These are phyloP conservation scores for Dasyornis broadbenti DNA, from an alignment of 2,113 vertebrate genomes.

Conservation along the genomic window DNA sequence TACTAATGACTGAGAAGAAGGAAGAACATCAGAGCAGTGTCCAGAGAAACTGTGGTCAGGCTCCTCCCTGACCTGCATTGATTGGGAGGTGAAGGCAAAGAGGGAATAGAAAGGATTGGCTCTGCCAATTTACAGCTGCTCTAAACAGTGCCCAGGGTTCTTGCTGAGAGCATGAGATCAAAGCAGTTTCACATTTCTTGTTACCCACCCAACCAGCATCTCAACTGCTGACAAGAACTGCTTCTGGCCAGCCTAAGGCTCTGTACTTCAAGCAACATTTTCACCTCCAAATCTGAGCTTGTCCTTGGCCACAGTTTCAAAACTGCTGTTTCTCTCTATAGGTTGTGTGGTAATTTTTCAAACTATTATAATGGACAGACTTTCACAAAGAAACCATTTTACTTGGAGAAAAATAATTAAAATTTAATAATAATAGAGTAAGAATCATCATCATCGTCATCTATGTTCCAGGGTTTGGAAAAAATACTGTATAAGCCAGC, in stretches of 20 bases:
- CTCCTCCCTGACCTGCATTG: not conserved
- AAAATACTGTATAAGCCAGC: not conserved
- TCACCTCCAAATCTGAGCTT: not conserved
- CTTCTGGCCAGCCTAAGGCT: not conserved
- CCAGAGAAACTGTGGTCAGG: not conserved
- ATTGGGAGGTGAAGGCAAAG: not conserved
- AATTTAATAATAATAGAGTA: not conserved
- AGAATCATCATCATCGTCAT: not conserved
- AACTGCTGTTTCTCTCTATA: not conserved
- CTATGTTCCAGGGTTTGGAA: not conserved
- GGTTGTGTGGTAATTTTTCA: not conserved
- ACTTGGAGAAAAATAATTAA: not conserved
- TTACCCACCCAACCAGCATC: not conserved
- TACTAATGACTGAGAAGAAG: not conserved
- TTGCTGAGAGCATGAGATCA: not conserved
- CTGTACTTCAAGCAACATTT: not conserved
- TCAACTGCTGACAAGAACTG: not conserved
- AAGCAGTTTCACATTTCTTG: not conserved
- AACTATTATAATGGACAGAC: not conserved
- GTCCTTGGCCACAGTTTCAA: not conserved
- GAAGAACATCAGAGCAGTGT: not conserved
- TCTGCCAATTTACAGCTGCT: not conserved
- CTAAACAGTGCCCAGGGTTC: not conserved
- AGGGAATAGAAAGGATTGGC: not conserved
- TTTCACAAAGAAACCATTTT: not conserved